phyloP scores from a whole-genome alignment of 2,797 vertebrate species.

The Mallotus villosus region DNA sequence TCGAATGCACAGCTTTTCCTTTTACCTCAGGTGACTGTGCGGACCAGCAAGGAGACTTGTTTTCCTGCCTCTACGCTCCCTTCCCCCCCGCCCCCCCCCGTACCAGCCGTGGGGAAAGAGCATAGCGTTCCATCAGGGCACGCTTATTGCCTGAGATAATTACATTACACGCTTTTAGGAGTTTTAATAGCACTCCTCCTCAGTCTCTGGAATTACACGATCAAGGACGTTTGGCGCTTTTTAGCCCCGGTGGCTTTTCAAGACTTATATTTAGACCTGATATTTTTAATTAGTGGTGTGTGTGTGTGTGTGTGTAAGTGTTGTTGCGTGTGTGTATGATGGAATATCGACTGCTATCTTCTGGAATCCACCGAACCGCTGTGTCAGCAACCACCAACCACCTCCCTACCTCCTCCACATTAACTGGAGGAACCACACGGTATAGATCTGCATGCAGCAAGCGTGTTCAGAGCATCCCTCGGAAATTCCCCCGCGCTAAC shows the following conservation, averaged over 20 bases:
- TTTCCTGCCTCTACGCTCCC: background rate
- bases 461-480: slow-evolving; percentile 38
- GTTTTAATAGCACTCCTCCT: background rate
- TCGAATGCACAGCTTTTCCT: slow-evolving; percentile 7
- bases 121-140: background rate
- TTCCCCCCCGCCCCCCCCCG: too few relatives aligned
- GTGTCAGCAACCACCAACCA: slow-evolving; percentile 16
- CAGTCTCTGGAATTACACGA: background rate
- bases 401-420: slow-evolving; percentile 12
- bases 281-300: too few relatives aligned
- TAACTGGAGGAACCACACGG: slow-evolving; percentile 17
- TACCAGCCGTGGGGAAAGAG: background rate
- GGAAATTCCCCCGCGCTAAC: slow-evolving; percentile 23
- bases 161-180: slow-evolving; percentile 2
- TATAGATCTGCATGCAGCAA: slow-evolving; percentile 39
- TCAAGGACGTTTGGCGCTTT: background rate
- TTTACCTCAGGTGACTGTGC: slow-evolving; percentile 9
- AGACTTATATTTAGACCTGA: too few relatives aligned
- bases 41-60: background rate
- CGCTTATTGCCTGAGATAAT: slow-evolving; percentile 9
- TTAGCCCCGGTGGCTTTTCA: too few relatives aligned
- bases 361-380: background rate
- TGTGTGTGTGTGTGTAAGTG: too few relatives aligned
- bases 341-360: background rate
- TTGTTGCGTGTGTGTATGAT: too few relatives aligned